Evolutionary conservation across 2,888 invertebrate species (phyloP).

Genomic region (Isotomurus palustris): DNA sequence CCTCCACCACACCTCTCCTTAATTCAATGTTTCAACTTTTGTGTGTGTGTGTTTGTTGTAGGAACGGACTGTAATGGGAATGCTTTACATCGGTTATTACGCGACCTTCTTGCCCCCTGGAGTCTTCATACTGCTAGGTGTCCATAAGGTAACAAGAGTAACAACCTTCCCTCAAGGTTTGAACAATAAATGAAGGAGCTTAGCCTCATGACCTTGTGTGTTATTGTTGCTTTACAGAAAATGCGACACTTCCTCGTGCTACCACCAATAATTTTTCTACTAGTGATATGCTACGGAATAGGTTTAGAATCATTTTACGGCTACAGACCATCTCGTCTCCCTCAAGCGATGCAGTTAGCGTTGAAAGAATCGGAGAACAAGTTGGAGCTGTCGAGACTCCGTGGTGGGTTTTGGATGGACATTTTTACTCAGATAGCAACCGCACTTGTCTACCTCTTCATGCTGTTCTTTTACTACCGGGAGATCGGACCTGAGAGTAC

Average conservation of each 20-base stretch:
- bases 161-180: background rate
- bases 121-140: constrained; percentile 35
- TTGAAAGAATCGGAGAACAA: background rate
- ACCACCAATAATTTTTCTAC: constrained; percentile 27
- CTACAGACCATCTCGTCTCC: constrained; percentile 19
- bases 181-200: no score
- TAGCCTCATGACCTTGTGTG: background rate
- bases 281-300: constrained; percentile 28
- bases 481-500: constrained; percentile 32
- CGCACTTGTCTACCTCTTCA: constrained; percentile 25
- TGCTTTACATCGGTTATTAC: constrained; percentile 35
- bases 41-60: constrained; percentile 3
- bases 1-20: background rate
- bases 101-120: constrained; percentile 34
- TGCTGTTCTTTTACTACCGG: constrained; percentile 35
- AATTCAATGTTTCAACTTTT: background rate
- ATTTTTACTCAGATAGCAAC: constrained; percentile 8
- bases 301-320: constrained; percentile 22
- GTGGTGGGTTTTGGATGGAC: constrained; percentile 18
- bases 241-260: constrained; percentile 30
- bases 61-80: constrained; percentile 24
- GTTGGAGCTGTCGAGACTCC: constrained; percentile 9
- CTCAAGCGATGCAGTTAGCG: constrained; percentile 21
- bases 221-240: constrained; percentile 19
- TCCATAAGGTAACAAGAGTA: constrained; percentile 37